A percentile compares a stretch with the other conserved stretches of the same genome.
These are phyloP conservation scores for Tortrix viridana DNA, from an alignment of 2,888 invertebrate species.

Conservation along the genomic window DNA sequence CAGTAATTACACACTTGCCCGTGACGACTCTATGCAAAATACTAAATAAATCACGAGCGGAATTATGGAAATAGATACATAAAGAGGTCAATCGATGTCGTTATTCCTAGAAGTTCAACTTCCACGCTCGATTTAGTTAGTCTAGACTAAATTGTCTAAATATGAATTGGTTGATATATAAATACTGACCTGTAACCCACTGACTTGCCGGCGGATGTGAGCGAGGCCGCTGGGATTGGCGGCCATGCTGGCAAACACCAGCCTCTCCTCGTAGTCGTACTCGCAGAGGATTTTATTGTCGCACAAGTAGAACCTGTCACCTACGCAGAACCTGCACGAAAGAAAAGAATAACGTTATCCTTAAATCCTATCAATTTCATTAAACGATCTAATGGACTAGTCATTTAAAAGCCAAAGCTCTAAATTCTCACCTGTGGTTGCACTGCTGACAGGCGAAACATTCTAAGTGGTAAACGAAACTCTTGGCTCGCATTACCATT, in stretches of 20 bases:
- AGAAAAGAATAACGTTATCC: slow-evolving; percentile 18
- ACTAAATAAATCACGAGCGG: slow-evolving; percentile 9
- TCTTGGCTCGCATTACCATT: slow-evolving; percentile 97
- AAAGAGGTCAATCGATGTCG: slow-evolving; percentile 33
- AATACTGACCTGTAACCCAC: slow-evolving; percentile 84
- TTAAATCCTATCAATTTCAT: not conserved
- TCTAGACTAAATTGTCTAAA: slow-evolving; percentile 44
- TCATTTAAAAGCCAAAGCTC: not conserved
- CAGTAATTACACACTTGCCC: slow-evolving; percentile 14
- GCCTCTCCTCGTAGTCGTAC: slow-evolving; percentile 96
- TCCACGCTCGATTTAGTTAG: too few relatives aligned
- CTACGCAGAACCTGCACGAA: slow-evolving; percentile 94
- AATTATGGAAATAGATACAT: slow-evolving; percentile 21
- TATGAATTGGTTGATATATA: slow-evolving; percentile 43
- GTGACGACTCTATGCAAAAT: slow-evolving; percentile 2
- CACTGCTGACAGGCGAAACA: slow-evolving; percentile 98
- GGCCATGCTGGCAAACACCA: slow-evolving; percentile 95
- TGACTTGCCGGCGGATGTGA: slow-evolving; percentile 93
- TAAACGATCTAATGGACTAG: not conserved
- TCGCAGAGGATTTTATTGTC: slow-evolving; percentile 98
- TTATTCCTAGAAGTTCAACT: slow-evolving; percentile 38
- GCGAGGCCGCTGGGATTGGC: slow-evolving; percentile 93
- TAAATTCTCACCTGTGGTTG: slow-evolving; percentile 90
- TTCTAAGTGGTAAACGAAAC: slow-evolving; percentile 96
- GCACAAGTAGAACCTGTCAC: slow-evolving; percentile 95